Evolutionary conservation across 2,797 vertebrate genomes (phyloP).

Genomic region (Halcyon badia): DNA sequence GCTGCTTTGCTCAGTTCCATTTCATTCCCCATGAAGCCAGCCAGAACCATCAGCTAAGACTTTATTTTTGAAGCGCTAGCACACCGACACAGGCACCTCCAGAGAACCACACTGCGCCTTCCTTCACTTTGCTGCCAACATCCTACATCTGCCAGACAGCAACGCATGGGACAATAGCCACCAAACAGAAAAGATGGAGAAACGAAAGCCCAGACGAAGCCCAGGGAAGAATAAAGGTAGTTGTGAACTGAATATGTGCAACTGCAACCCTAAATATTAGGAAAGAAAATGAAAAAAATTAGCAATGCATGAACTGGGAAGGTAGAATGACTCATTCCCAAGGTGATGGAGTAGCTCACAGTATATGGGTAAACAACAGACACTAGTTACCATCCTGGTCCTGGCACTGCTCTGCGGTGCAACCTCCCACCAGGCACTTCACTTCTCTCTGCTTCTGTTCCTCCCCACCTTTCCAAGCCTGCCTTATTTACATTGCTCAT

Average conservation of each 20-base stretch:
- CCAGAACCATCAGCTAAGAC: background rate
- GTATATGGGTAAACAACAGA: background rate
- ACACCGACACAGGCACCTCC: background rate
- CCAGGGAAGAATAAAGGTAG: background rate
- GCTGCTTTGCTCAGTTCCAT: background rate
- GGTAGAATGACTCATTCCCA: background rate
- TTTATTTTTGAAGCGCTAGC: background rate
- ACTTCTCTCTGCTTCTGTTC: background rate
- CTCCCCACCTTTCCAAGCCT: background rate
- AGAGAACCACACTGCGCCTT: background rate
- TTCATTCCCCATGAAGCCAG: background rate
- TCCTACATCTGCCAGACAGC: background rate
- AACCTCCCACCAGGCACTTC: background rate
- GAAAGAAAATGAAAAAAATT: background rate
- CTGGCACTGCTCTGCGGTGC: background rate
- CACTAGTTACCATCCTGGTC: background rate
- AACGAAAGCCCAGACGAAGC: background rate
- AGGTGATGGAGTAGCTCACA: background rate
- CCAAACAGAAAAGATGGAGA: background rate
- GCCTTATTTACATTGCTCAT: conserved; percentile 40
- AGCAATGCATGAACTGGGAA: background rate
- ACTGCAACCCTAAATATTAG: background rate
- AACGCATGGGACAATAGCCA: background rate
- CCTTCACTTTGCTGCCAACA: background rate
- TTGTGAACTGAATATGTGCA: background rate